phyloP scores from a whole-genome alignment of 2,888 invertebrate genomes.

The Julus scanicus region DNA sequence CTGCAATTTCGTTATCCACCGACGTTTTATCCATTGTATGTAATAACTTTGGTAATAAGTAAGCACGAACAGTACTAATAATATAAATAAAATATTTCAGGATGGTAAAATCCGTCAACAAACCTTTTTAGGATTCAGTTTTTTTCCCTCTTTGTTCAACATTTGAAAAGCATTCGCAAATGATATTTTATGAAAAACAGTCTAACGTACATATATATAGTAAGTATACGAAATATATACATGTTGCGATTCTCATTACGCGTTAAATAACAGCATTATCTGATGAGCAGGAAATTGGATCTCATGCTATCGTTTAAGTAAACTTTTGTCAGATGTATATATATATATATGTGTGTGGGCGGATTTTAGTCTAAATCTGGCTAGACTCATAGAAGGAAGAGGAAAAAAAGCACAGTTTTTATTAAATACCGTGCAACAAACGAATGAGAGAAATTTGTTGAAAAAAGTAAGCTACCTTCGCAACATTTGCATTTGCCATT shows the following conservation, averaged over 20 bases:
- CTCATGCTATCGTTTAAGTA: conserved; percentile 39
- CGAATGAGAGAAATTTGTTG: neutral
- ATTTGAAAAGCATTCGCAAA: conserved; percentile 16
- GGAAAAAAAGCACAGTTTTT: neutral
- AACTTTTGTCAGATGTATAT: conserved; percentile 27
- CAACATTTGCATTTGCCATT: conserved; percentile 30
- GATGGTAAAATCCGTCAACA: neutral
- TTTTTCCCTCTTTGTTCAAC: neutral
- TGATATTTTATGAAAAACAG: conserved; percentile 26
- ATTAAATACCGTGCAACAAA: neutral
- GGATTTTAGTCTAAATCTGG: conserved; percentile 6
- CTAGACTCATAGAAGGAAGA: neutral
- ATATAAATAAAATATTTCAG: neutral
- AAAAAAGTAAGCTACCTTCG: conserved; percentile 24
- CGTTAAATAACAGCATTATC: conserved; percentile 17
- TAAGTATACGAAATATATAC: neutral
- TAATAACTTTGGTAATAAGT: neutral
- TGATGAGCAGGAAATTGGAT: conserved; percentile 39
- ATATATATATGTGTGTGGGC: neutral
- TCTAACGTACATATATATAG: neutral
- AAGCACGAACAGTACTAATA: neutral
- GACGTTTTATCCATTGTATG: no score
- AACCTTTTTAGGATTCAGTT: neutral
- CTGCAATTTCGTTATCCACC: no score
- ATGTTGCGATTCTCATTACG: neutral